Conservation (phyloP, 2,113 vertebrate genomes). For the Aptenodytes forsteri region DNA sequence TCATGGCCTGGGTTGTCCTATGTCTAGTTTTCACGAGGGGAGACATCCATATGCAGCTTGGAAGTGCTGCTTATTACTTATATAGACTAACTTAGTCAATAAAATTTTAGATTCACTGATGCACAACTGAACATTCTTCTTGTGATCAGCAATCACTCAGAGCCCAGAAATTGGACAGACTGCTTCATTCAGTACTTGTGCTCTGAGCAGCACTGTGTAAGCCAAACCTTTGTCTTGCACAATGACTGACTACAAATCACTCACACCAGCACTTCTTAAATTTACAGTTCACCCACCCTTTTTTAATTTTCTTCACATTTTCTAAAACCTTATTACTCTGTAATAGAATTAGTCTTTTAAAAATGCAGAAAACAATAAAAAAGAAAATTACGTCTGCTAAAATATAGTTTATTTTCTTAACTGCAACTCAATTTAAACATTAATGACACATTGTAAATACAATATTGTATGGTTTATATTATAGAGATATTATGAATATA, state of each 20-base stretch:
- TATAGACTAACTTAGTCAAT: background rate
- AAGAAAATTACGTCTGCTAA: background rate
- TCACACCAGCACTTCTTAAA: background rate
- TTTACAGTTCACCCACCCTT: background rate
- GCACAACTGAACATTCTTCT: background rate
- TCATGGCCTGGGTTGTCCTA: rapidly evolving
- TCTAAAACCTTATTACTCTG: background rate
- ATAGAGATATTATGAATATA: background rate
- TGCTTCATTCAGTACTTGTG: background rate
- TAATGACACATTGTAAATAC: background rate
- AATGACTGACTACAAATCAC: background rate
- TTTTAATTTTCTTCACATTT: background rate
- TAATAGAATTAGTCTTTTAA: background rate
- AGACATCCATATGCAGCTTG: background rate
- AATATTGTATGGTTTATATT: background rate
- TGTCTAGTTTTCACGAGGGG: background rate
- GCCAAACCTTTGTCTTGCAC: background rate
- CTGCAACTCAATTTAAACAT: background rate
- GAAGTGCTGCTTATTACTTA: background rate
- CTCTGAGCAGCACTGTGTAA: background rate
- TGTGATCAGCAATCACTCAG: background rate
- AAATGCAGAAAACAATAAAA: background rate
- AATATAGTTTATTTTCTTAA: background rate
- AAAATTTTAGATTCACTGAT: background rate
- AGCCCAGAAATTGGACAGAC: background rate